A percentile compares a stretch with the other conserved stretches of the same genome.
Conservation (phyloP, 2,888 invertebrate species). For the Ligdia adustata region DNA sequence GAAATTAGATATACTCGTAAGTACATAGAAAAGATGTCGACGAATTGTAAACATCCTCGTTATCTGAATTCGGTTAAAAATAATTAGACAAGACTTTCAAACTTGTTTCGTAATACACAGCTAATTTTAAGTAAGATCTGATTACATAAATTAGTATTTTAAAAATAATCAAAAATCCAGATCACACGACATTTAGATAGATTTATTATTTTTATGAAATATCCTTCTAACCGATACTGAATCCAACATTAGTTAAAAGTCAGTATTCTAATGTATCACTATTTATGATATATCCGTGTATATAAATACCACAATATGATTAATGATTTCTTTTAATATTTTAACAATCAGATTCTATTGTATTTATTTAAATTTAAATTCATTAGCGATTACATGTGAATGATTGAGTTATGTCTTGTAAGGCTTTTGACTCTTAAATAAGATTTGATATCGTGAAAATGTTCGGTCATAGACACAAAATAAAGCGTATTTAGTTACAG, state of each 20-base stretch:
- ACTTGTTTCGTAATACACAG: too few species aligned
- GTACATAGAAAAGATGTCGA: too few species aligned
- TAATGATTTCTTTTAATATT: constrained; percentile 8
- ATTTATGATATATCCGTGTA: constrained; percentile 2
- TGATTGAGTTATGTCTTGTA: too few species aligned
- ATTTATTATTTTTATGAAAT: not conserved
- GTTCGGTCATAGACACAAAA: too few species aligned
- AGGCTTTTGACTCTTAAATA: too few species aligned
- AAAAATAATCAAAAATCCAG: constrained; percentile 1
- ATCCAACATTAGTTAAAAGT: not conserved
- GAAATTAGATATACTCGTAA: too few species aligned
- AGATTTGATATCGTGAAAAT: too few species aligned
- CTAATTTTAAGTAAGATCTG: too few species aligned
- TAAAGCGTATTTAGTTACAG: too few species aligned
- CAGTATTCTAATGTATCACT: not conserved
- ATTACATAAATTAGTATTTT: constrained; percentile 1
- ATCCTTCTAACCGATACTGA: not conserved
- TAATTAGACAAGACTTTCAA: too few species aligned
- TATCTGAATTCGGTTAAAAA: too few species aligned
- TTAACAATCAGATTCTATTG: constrained; percentile 8
- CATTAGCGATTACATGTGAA: not conserved
- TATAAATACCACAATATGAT: constrained; percentile 12
- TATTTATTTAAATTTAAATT: not conserved
- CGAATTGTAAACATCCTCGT: too few species aligned
- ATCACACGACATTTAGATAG: not conserved